Evolutionary conservation across 1,140 invertebrate species (phyloP), one percentile per base, ranked within the genome.

Genomic region (Reticulitermes speratus): DNA sequence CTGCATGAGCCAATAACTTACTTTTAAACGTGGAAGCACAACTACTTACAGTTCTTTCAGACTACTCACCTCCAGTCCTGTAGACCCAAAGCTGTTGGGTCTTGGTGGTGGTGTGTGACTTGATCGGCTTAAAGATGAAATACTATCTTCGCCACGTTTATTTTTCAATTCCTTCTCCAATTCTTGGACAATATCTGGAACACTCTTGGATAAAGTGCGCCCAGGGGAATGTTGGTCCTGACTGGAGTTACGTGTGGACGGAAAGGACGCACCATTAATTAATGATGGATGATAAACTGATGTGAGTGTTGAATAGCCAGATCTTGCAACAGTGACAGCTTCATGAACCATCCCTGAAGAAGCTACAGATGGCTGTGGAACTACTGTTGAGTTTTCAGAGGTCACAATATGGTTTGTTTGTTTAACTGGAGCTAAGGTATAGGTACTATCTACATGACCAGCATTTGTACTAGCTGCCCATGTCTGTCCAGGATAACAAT

Each of bases 151-250:
- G 91, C 91, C 90, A 92, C 91, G 83, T 93, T 89, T 87, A 90
- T 91, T 32, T 92, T 92, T 87, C 91, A 96, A 89, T 89, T 96
- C 94, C 87, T 93, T 93, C 90, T 95, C 94, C 82, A 96, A 91
- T 88, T 96, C 94, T 88, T 94, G 93, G 16, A 96, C 91, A 89
- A 96, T 95, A 89, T 95, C 93, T 3, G 95, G 94, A 75, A 96
- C 95, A 91, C 94, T 95, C 88, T 93, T 92, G 12, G 93, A 93
- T 83, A 94, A 92, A 44, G 90, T 91, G 2, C 44, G 19, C 23
- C 81, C 83, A n/a, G 83, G 30, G 45, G 83, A 25, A 32, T 45
- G 83, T 52, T 25, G 48, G 11, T 85, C 84, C n/a, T 87, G 84
- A 81, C 19, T 85, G 65, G 59, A 75, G 83, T 84, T 45, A 48